Percentiles rank a stretch among this genome's conserved stretches.
phyloP scores from a whole-genome alignment of 1,140 invertebrate species.

The Euura lappo region DNA sequence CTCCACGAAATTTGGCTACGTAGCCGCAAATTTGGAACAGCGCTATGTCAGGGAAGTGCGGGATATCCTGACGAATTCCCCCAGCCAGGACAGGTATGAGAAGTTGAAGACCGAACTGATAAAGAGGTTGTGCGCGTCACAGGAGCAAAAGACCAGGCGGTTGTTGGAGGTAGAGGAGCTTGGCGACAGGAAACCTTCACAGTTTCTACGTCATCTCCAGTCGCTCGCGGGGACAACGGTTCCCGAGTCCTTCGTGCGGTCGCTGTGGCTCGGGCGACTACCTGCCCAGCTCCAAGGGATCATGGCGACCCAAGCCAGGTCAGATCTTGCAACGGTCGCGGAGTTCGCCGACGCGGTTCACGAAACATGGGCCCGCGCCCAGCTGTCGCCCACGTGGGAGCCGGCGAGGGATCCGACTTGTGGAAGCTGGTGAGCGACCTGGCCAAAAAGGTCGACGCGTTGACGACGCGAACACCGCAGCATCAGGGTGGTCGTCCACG shows the following conservation, averaged over 20 bases:
- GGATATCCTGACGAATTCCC: conserved; percentile 25
- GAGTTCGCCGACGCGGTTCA: conserved; percentile 53
- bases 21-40: conserved; percentile 11
- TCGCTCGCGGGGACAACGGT: conserved; percentile 18
- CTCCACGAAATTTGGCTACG: conserved; percentile 33
- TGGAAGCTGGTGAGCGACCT: neutral
- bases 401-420: neutral
- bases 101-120: conserved; percentile 41
- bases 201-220: conserved; percentile 34
- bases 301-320: conserved; percentile 19
- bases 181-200: conserved; percentile 42
- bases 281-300: conserved; percentile 25
- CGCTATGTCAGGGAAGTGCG: conserved; percentile 12
- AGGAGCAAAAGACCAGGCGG: conserved; percentile 32
- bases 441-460: neutral
- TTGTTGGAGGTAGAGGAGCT: conserved; percentile 42
- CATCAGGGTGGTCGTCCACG: neutral
- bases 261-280: conserved; percentile 26
- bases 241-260: conserved; percentile 22
- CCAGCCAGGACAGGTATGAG: conserved; percentile 21
- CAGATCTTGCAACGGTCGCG: conserved; percentile 32
- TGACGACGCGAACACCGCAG: neutral
- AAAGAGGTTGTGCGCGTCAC: conserved; percentile 29
- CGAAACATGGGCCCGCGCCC: conserved; percentile 26
- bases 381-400: neutral